Evolutionary conservation across 1,140 invertebrate species (phyloP).

Genomic region (Cardiocondyla obscurior): DNA sequence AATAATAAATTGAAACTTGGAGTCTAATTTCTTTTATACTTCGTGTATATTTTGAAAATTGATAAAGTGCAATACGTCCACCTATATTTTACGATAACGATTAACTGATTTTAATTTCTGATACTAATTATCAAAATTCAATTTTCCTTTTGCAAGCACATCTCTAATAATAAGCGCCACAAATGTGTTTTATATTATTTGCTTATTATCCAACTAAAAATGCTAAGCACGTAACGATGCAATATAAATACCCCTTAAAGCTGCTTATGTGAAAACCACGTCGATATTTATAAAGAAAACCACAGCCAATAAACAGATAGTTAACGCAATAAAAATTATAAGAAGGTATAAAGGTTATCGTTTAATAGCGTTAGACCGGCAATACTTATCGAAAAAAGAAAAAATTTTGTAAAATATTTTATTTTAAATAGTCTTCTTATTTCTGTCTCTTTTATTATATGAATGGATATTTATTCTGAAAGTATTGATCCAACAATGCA

Average conservation of each 20-base stretch:
- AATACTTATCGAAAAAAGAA: background rate
- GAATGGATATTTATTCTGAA: slow-evolving; percentile 32
- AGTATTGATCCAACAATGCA: slow-evolving; percentile 27
- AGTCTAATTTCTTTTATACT: slow-evolving; percentile 8
- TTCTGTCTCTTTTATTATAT: background rate
- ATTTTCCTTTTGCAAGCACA: background rate
- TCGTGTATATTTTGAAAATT: background rate
- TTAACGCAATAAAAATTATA: background rate
- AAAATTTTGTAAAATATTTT: background rate
- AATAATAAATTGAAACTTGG: background rate
- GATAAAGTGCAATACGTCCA: background rate
- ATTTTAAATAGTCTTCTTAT: background rate
- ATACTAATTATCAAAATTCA: background rate
- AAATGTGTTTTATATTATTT: background rate
- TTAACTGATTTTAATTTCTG: background rate
- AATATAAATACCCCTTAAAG: background rate
- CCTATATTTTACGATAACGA: background rate
- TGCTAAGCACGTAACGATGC: background rate
- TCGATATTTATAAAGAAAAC: background rate
- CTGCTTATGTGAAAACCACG: background rate
- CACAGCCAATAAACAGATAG: background rate
- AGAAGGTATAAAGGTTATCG: background rate
- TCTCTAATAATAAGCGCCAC: background rate
- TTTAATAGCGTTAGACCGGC: background rate
- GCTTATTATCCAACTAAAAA: background rate